phyloP scores from a whole-genome alignment of 2,888 invertebrate species.

The Limenitis camilla region DNA sequence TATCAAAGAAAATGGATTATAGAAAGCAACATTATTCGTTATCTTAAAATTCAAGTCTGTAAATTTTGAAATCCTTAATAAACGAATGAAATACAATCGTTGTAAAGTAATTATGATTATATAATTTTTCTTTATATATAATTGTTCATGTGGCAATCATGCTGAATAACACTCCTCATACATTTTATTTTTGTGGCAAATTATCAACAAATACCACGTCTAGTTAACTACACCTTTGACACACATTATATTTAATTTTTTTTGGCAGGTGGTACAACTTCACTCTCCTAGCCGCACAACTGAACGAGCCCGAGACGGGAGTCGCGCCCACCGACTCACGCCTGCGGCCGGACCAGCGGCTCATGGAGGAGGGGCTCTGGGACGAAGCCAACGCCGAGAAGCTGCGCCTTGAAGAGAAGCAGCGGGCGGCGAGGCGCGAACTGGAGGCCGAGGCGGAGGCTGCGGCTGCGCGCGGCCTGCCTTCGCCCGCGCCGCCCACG shows the following conservation, averaged over 20 bases:
- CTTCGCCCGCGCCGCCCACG: conserved; percentile 77
- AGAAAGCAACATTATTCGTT: too few species aligned
- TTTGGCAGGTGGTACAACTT: conserved; percentile 79
- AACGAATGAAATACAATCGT: background rate
- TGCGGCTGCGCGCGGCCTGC: conserved; percentile 77
- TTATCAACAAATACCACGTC: too few species aligned
- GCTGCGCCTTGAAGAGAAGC: conserved; percentile 93
- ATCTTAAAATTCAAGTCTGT: too few species aligned
- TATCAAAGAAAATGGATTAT: too few species aligned
- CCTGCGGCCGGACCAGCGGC: conserved; percentile 94
- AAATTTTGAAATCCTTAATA: too few species aligned
- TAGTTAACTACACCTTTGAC: too few species aligned
- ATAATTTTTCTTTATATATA: background rate
- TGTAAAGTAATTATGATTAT: background rate
- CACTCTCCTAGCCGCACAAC: conserved; percentile 94
- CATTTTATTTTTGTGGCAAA: too few species aligned
- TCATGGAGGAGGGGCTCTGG: conserved; percentile 97
- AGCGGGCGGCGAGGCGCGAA: conserved; percentile 84
- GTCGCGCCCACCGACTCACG: conserved; percentile 97
- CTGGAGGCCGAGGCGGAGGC: conserved; percentile 87
- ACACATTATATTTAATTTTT: too few species aligned
- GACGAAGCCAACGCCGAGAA: conserved; percentile 93
- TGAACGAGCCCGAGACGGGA: conserved; percentile 94
- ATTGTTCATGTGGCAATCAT: too few species aligned
- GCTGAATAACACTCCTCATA: too few species aligned